phyloP scores from a whole-genome alignment of 2,888 invertebrate species.

The Autographa gamma region DNA sequence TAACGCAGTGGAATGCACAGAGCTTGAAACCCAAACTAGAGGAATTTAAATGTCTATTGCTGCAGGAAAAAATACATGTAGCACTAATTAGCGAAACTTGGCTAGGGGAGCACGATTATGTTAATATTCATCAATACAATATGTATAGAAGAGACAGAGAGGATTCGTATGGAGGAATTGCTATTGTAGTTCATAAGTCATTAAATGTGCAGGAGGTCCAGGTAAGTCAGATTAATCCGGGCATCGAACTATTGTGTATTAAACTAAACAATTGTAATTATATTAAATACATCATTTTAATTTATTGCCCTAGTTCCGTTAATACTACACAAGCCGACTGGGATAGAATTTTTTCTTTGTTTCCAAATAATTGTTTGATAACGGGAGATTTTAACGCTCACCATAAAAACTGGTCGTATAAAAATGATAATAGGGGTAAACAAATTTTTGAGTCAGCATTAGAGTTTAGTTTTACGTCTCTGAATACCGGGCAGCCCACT shows the following conservation, averaged over 20 bases:
- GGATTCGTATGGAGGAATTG: conserved; percentile 42
- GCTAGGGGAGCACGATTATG: background rate
- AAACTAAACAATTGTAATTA: too few relatives aligned
- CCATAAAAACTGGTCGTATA: too few relatives aligned
- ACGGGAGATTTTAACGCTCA: too few relatives aligned
- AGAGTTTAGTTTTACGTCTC: too few relatives aligned
- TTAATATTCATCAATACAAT: conserved; percentile 5
- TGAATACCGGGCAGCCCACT: too few relatives aligned
- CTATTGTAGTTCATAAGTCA: background rate
- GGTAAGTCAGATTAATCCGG: conserved; percentile 20
- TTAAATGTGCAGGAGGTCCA: conserved; percentile 6
- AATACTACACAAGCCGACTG: too few relatives aligned
- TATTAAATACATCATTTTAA: too few relatives aligned
- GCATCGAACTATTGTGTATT: conserved; percentile 36
- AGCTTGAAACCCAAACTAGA: conserved; percentile 41
- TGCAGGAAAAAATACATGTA: conserved; percentile 20
- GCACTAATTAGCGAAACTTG: conserved; percentile 16
- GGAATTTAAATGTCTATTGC: conserved; percentile 30
- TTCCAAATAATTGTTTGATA: too few relatives aligned
- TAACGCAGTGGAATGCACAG: conserved; percentile 51
- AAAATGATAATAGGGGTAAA: too few relatives aligned
- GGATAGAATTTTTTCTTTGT: too few relatives aligned
- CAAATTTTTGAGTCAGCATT: too few relatives aligned
- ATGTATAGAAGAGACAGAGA: conserved; percentile 19
- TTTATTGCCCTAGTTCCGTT: too few relatives aligned